Percentiles rank a stretch among this genome's conserved stretches.
Conservation (phyloP, 2,797 vertebrate species). For the Trachurus trachurus region DNA sequence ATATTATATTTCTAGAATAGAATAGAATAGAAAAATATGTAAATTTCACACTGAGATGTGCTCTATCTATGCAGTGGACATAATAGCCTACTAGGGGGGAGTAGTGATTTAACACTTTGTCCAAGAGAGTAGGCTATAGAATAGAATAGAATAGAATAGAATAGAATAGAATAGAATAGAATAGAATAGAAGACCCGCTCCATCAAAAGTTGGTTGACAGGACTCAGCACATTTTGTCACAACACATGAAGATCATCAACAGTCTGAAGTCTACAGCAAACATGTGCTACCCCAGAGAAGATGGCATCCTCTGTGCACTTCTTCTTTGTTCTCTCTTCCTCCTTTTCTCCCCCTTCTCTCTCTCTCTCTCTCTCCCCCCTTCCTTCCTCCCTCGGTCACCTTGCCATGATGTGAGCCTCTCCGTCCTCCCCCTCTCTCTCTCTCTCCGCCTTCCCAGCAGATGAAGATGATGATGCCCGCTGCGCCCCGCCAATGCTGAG, state of each 20-base stretch:
- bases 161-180: neutral
- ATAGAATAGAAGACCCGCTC: neutral
- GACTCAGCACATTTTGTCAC: slow-evolving; percentile 23
- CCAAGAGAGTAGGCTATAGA: no score
- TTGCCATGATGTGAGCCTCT: slow-evolving; percentile 49
- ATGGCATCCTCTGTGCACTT: slow-evolving; percentile 21
- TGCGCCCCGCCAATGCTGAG: slow-evolving; percentile 62
- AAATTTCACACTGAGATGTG: neutral
- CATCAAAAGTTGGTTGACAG: neutral
- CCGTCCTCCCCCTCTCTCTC: slow-evolving; percentile 17
- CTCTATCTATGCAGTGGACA: neutral
- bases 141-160: neutral
- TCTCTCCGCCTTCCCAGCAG: slow-evolving; percentile 51
- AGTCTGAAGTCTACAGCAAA: slow-evolving; percentile 13
- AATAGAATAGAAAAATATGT: neutral
- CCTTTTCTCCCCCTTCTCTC: neutral
- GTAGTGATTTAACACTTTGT: neutral
- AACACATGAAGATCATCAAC: slow-evolving; percentile 27
- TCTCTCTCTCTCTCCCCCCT: neutral
- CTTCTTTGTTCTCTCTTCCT: slow-evolving; percentile 43
- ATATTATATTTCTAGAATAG: no score
- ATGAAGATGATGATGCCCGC: slow-evolving; percentile 61
- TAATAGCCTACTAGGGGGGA: neutral
- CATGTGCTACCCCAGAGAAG: slow-evolving; percentile 8
- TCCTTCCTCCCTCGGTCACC: slow-evolving; percentile 52